Base-by-base conservation (phyloP, 2,888 invertebrate genomes). In the Tetranychus piercei region DNA sequence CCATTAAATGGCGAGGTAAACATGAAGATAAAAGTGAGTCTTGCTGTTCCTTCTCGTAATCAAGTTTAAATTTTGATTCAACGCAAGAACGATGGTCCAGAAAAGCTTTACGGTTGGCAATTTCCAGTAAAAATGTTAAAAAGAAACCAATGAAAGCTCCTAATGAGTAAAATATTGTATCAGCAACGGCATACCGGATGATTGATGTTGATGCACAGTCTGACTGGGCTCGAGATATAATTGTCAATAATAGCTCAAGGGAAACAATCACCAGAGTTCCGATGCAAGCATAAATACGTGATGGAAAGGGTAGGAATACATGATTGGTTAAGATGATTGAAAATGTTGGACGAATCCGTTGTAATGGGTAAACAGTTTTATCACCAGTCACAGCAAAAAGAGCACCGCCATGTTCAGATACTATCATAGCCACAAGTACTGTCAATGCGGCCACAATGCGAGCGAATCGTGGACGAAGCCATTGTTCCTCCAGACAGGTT, bases 11-110 rank as follows among this genome's bases (percentile, higher is more conserved):
- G 74, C 88, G 87, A 0, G 94, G 94, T 44, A 94, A 85, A 77
- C 75, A 74, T 1, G 75, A 73, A 34, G 71, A 74, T 22, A 76
- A 70, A n/a, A 73, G 11, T 34, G 77, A 79, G 81, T 89, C 89
- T 86, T 92, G 92, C 84, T 92, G 92, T 79, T 90, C 89, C 80
- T 91, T 88, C 77, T 92, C 92, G 81, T 89, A 90, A 78, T 89
- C 88, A 34, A 92, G 83, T 79, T 90, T 86, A 71, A 90, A 84
- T 73, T 91, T 92, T 74, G 90, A 90, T 82, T 92, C 90, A 22
- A 94, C 90, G 80, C 90, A 92, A 66, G 90, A 90, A 77, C 93
- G 84, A 65, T 91, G 87, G 81, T 94, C 93, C 75, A 94, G 84
- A 81, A 94, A 94, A 1, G 93, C 91, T 77, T 90, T 86, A 77